Percentiles rank a stretch among this genome's conserved stretches.
phyloP scores from a whole-genome alignment of 2,797 vertebrate genomes.

The Hoplostethus mediterraneus region DNA sequence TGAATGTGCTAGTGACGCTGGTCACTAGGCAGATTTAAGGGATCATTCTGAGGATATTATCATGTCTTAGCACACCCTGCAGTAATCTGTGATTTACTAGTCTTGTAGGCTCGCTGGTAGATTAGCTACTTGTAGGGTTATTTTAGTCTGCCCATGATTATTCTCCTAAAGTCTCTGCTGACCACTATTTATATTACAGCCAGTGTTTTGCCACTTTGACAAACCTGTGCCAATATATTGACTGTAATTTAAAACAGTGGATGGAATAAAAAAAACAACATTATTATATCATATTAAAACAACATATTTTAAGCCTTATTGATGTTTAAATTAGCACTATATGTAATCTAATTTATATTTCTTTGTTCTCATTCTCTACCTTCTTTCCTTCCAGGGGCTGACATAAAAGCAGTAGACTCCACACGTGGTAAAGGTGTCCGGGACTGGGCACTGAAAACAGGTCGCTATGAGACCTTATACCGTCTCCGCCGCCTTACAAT shows the following conservation, averaged over 20 bases:
- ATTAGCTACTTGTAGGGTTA: slow-evolving; percentile 52
- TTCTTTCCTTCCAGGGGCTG: slow-evolving; percentile 82
- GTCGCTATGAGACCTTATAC: slow-evolving; percentile 82
- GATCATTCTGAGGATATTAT: slow-evolving; percentile 66
- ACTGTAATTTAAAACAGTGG: too few species aligned
- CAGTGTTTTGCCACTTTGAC: too few species aligned
- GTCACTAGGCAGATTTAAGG: slow-evolving; percentile 52
- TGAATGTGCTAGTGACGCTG: slow-evolving; percentile 35
- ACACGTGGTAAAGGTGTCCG: slow-evolving; percentile 83
- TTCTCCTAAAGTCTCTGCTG: background rate
- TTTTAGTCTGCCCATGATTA: slow-evolving; percentile 16
- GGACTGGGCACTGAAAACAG: slow-evolving; percentile 90
- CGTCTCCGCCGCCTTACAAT: slow-evolving; percentile 81
- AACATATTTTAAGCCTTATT: too few species aligned
- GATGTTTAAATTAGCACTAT: too few species aligned
- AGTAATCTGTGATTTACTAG: slow-evolving; percentile 67
- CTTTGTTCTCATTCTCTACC: slow-evolving; percentile 1
- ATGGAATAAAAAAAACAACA: too few species aligned
- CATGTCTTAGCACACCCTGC: slow-evolving; percentile 43
- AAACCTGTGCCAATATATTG: too few species aligned
- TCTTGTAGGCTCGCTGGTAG: slow-evolving; percentile 38
- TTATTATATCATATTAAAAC: too few species aligned
- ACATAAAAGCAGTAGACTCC: slow-evolving; percentile 84
- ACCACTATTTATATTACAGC: too few species aligned
- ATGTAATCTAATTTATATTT: background rate